Evolutionary conservation across 2,797 vertebrate species (phyloP).

Genomic region (Arctocebus calabarensis): DNA sequence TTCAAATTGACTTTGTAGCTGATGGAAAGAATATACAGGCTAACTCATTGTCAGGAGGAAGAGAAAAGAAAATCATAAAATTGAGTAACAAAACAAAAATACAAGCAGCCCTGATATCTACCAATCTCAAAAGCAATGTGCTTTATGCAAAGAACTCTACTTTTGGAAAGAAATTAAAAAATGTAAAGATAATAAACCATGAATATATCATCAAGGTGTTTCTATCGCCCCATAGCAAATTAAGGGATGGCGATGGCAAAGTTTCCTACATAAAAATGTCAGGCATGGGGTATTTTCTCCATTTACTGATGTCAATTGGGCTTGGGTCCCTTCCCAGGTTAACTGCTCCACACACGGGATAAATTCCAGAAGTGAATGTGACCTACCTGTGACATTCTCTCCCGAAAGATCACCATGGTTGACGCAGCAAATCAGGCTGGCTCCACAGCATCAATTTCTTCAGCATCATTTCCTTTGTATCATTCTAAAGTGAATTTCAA

Average conservation of each 20-base stretch:
- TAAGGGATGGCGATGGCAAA: slow-evolving; percentile 18
- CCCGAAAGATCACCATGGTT: neutral
- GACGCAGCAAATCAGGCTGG: neutral
- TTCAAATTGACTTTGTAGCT: neutral
- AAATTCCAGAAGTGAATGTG: slow-evolving; percentile 7
- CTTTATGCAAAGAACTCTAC: neutral
- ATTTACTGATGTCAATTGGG: neutral
- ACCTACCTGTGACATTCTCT: neutral
- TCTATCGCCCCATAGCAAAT: neutral
- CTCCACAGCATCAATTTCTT: neutral
- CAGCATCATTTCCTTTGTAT: neutral
- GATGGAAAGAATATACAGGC: neutral
- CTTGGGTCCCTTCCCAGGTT: neutral
- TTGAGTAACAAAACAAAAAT: slow-evolving; percentile 16
- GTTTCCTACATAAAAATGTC: neutral
- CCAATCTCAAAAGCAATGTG: slow-evolving; percentile 42
- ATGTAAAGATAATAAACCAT: slow-evolving; percentile 28
- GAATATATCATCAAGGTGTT: neutral
- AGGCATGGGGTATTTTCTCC: neutral
- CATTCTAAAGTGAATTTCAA: neutral
- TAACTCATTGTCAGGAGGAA: slow-evolving; percentile 10
- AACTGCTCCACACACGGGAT: neutral
- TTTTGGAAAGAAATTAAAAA: slow-evolving; percentile 58
- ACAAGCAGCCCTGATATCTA: neutral
- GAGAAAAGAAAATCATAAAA: slow-evolving; percentile 31